A percentile compares a stretch with the other conserved stretches of the same genome.
These are phyloP conservation scores for Latrodectus elegans DNA, from an alignment of 2,888 invertebrate species.

Conservation along the genomic window DNA sequence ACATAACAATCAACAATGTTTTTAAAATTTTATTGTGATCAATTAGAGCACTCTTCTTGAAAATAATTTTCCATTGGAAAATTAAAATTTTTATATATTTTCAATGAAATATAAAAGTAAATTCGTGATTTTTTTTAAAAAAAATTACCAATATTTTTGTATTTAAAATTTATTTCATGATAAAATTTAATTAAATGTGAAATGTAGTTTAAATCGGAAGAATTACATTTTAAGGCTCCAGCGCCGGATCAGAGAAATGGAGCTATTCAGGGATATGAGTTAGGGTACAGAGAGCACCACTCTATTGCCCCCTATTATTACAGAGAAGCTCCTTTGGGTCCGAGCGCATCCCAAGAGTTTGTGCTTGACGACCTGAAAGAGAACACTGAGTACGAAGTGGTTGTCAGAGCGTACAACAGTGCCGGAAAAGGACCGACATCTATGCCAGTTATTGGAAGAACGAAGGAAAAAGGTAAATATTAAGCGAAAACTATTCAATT, in stretches of 20 bases:
- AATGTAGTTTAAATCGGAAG: too few species aligned
- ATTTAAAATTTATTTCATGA: too few species aligned
- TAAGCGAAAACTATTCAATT: too few species aligned
- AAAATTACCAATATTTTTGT: too few species aligned
- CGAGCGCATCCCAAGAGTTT: conserved; percentile 34
- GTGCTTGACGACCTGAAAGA: conserved; percentile 46
- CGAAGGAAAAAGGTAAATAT: conserved; percentile 34
- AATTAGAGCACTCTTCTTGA: too few species aligned
- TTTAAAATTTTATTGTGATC: too few species aligned
- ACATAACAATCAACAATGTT: too few species aligned
- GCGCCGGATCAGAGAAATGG: conserved; percentile 61
- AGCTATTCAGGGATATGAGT: conserved; percentile 56
- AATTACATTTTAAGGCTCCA: conserved; percentile 38
- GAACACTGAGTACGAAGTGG: conserved; percentile 63
- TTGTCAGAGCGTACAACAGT: conserved; percentile 69
- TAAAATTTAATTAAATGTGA: too few species aligned
- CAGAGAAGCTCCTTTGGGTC: conserved; percentile 31
- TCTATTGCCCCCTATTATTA: conserved; percentile 43
- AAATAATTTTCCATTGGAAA: too few species aligned
- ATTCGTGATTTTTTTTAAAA: too few species aligned
- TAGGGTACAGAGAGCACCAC: conserved; percentile 44
- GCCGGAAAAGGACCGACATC: conserved; percentile 70
- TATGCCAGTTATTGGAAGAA: conserved; percentile 61
- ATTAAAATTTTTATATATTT: too few species aligned
- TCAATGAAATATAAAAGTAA: too few species aligned